phyloP scores from a whole-genome alignment of 2,113 vertebrate genomes.

The Megaceryle maxima region DNA sequence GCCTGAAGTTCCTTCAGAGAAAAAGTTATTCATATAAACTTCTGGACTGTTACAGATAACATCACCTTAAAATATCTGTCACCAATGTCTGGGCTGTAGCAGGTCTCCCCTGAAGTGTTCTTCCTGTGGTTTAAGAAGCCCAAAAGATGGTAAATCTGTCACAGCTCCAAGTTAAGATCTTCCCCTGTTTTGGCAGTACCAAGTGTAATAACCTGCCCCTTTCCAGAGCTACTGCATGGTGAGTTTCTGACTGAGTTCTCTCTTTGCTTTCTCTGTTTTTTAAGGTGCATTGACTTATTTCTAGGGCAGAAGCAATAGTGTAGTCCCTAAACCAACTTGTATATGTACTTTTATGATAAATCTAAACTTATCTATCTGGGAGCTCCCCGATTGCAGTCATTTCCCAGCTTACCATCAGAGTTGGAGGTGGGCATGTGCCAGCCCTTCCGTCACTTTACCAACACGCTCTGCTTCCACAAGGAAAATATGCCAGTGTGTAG shows the following conservation, averaged over 20 bases:
- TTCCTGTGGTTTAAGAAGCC: not conserved
- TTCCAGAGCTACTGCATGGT: not conserved
- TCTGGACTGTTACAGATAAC: not conserved
- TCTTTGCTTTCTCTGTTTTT: not conserved
- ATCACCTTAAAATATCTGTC: not conserved
- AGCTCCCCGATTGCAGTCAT: not conserved
- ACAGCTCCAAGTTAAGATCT: not conserved
- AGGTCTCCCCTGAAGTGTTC: not conserved
- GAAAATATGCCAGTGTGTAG: fast-evolving
- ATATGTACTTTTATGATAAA: not conserved
- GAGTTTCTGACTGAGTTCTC: not conserved
- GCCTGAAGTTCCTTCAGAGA: not conserved
- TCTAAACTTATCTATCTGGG: not conserved
- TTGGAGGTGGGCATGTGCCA: not conserved
- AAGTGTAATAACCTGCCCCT: not conserved
- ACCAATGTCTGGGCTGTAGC: not conserved
- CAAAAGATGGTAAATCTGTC: not conserved
- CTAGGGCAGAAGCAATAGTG: not conserved
- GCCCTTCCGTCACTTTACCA: not conserved
- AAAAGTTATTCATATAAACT: not conserved
- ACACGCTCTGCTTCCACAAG: not conserved
- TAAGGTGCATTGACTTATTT: not conserved
- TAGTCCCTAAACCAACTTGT: not conserved
- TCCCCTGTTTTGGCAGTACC: not conserved
- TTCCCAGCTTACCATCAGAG: not conserved